Conservation (phyloP, 2,888 invertebrate genomes). For the Pristionchus fissidentatus region DNA sequence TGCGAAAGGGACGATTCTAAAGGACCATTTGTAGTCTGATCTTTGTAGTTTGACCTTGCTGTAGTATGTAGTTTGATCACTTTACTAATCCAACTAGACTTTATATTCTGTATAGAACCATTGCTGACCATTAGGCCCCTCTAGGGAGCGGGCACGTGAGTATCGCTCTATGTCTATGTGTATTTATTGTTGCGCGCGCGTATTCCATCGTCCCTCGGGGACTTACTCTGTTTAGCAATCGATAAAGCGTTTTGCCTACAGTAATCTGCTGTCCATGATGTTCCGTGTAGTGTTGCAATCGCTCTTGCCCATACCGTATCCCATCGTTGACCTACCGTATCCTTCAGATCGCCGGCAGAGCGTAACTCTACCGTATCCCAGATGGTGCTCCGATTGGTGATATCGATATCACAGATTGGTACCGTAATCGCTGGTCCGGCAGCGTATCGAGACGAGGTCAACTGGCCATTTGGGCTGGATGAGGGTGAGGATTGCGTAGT, state of each 20-base stretch:
- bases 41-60: no score
- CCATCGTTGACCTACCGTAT: no score
- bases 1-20: conserved; percentile 45
- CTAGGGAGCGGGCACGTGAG: no score
- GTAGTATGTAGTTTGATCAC: conserved; percentile 9
- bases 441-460: conserved; percentile 21
- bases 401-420: not conserved
- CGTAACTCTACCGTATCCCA: not conserved
- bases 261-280: no score
- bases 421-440: not conserved
- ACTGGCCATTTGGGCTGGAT: conserved; percentile 17
- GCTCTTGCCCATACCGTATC: not conserved
- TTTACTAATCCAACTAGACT: not conserved
- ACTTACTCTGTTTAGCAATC: conserved; percentile 8
- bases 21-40: no score
- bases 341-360: not conserved
- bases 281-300: not conserved
- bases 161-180: not conserved
- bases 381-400: not conserved
- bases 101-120: not conserved
- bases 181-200: not conserved
- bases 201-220: not conserved
- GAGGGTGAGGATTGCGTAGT: no score
- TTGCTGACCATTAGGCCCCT: not conserved
- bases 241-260: not conserved